A percentile compares a stretch with the other conserved stretches of the same genome.
Conservation (phyloP, 2,113 vertebrate species). For the Thryonomys swinderianus region DNA sequence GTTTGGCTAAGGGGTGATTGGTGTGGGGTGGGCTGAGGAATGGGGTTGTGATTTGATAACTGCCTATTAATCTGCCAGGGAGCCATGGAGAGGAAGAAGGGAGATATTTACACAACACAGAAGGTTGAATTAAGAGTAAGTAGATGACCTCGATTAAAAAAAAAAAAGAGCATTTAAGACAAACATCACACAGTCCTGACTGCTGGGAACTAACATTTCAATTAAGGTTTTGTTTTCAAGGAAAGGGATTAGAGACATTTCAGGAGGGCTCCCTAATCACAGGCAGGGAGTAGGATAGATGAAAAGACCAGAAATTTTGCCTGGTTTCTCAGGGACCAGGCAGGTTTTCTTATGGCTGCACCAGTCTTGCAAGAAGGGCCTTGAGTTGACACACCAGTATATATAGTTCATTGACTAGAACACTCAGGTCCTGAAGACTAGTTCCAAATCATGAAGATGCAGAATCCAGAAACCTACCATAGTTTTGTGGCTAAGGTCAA, state of each 20-base stretch:
- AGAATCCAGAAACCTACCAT: background rate
- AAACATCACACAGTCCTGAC: background rate
- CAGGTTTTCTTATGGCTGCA: background rate
- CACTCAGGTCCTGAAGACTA: too few relatives aligned
- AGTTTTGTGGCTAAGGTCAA: background rate
- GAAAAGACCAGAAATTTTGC: background rate
- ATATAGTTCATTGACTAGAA: background rate
- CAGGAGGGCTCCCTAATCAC: background rate
- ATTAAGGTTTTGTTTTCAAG: background rate
- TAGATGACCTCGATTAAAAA: background rate
- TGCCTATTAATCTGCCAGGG: background rate
- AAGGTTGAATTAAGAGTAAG: background rate
- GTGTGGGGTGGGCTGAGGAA: background rate
- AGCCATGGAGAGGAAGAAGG: background rate
- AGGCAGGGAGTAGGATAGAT: too few relatives aligned
- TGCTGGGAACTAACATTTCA: background rate
- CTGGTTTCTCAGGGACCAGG: accelerated
- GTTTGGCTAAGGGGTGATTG: slow-evolving; percentile 69
- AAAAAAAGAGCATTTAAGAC: background rate
- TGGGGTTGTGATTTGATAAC: background rate
- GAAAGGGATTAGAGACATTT: background rate
- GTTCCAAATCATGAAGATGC: background rate
- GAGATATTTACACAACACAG: background rate
- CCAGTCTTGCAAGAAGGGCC: background rate
- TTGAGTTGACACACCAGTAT: background rate